A percentile compares a stretch with the other conserved stretches of the same genome.
These are phyloP conservation scores for Ptychochromis oligacanthus DNA, from an alignment of 2,113 vertebrate genomes.

Conservation along the genomic window DNA sequence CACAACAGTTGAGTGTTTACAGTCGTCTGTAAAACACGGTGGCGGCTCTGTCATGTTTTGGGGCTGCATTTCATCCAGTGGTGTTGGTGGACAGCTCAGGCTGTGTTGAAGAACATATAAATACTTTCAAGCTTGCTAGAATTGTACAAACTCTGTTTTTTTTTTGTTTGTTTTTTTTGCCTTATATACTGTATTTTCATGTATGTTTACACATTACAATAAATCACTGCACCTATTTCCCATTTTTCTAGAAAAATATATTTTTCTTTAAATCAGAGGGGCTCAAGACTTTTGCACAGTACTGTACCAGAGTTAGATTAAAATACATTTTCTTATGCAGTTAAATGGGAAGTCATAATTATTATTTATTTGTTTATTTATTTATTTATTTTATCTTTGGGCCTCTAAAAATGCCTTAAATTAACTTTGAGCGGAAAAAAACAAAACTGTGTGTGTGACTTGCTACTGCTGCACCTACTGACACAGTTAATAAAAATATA, in stretches of 20 bases:
- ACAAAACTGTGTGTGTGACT: not conserved
- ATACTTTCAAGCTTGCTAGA: not conserved
- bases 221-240: not conserved
- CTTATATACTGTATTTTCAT: not conserved
- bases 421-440: not conserved
- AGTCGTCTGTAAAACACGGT: not conserved
- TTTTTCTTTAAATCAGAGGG: no score
- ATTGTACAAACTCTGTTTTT: not conserved
- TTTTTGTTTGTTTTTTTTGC: no score
- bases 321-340: not conserved
- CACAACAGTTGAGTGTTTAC: not conserved
- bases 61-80: no score
- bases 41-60: not conserved
- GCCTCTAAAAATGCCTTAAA: not conserved
- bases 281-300: not conserved
- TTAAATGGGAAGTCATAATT: not conserved
- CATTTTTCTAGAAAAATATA: not conserved
- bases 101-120: not conserved
- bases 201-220: not conserved
- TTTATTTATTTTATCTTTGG: no score
- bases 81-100: not conserved
- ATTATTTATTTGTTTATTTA: no score
- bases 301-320: no score
- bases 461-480: not conserved
- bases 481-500: not conserved